These are phyloP conservation scores for Boleophthalmus pectinirostris DNA, from an alignment of 2,113 vertebrate genomes.

Conservation along the genomic window DNA sequence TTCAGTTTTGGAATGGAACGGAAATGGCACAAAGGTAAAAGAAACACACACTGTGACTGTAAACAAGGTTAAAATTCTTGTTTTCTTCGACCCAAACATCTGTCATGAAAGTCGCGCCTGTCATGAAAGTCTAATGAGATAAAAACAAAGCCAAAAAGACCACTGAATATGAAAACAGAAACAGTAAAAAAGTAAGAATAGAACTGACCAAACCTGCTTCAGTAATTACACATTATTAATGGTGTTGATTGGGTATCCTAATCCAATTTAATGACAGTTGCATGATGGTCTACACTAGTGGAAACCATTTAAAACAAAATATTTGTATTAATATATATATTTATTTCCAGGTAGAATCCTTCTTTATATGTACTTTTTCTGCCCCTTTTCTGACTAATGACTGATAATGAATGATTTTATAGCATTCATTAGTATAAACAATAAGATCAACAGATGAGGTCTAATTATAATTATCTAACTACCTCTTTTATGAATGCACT, in stretches of 20 bases:
- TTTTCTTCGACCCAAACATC: background rate
- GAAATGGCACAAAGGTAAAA: constrained; percentile 1
- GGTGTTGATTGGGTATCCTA: too few species aligned
- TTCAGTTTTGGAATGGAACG: background rate
- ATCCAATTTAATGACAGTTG: too few species aligned
- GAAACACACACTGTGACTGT: background rate
- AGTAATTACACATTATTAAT: too few species aligned
- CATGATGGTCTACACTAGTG: too few species aligned
- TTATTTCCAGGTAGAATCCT: too few species aligned
- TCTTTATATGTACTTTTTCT: too few species aligned
- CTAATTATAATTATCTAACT: background rate
- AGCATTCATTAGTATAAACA: background rate
- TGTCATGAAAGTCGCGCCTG: constrained; percentile 1
- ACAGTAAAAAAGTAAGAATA: background rate
- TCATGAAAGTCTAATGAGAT: constrained; percentile 5
- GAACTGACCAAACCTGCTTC: background rate
- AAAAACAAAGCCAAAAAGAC: background rate
- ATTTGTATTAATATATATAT: too few species aligned
- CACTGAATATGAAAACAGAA: background rate
- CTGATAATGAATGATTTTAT: background rate
- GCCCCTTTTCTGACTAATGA: too few species aligned
- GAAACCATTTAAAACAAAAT: too few species aligned
- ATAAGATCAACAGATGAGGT: background rate
- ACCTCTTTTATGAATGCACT: background rate
- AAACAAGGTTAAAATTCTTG: constrained; percentile 4